Conservation (phyloP, 2,797 vertebrate genomes). For the Brotula barbata region DNA sequence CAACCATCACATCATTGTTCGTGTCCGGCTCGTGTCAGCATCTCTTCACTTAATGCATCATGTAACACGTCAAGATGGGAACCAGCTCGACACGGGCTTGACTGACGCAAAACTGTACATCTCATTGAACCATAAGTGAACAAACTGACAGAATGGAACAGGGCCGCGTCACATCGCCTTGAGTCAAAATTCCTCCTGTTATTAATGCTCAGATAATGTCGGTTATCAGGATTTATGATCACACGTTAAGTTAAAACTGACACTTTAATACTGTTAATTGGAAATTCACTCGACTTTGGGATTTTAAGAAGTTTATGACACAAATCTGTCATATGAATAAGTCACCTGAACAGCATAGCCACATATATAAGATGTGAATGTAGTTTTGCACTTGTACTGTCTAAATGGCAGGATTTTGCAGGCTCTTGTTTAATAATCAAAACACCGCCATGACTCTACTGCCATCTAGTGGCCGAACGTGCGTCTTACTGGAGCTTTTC, state of each 20-base stretch:
- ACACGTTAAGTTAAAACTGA: not conserved
- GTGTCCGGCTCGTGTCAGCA: not conserved
- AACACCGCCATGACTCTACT: not conserved
- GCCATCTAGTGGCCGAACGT: slow-evolving; percentile 23
- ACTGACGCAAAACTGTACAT: slow-evolving; percentile 29
- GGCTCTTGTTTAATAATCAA: not conserved
- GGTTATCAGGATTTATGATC: not conserved
- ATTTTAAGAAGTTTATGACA: no score
- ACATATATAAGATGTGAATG: no score
- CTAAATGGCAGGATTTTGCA: not conserved
- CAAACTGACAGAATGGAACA: slow-evolving; percentile 14
- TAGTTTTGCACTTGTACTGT: not conserved
- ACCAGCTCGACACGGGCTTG: slow-evolving; percentile 14
- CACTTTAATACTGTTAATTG: no score
- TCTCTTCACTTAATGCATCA: slow-evolving; percentile 7
- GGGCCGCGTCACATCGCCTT: slow-evolving; percentile 41
- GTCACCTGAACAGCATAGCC: no score
- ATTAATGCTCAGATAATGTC: slow-evolving; percentile 11
- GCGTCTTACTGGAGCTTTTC: not conserved
- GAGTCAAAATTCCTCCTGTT: slow-evolving; percentile 10
- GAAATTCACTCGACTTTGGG: no score
- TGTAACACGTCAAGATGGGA: slow-evolving; percentile 25
- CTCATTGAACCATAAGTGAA: slow-evolving; percentile 36
- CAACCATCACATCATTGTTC: not conserved
- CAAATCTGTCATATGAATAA: no score